phyloP scores from a whole-genome alignment of 2,888 invertebrate genomes.

The Lasioglossum vierecki region DNA sequence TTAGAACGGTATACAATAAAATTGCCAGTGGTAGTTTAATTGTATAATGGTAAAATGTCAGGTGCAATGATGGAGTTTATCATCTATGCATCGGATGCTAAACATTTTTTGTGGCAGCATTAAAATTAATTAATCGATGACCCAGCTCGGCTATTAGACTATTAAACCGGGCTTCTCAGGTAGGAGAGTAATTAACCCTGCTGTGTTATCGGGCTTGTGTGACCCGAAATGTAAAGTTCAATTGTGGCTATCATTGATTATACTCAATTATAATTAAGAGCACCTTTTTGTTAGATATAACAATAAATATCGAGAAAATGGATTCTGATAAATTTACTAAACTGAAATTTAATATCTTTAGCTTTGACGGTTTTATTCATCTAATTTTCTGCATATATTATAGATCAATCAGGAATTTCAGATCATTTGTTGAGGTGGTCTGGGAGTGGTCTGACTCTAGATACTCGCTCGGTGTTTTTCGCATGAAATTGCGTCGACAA shows the following conservation, averaged over 20 bases:
- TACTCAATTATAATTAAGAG: background rate
- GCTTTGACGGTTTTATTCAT: background rate
- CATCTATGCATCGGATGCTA: background rate
- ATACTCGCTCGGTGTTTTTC: slow-evolving; percentile 13
- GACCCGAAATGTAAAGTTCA: background rate
- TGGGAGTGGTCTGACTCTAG: background rate
- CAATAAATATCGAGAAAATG: background rate
- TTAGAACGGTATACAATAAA: background rate
- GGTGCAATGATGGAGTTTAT: background rate
- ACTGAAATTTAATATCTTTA: background rate
- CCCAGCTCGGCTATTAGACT: background rate
- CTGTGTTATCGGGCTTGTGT: background rate
- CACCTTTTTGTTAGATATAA: background rate
- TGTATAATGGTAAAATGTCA: background rate
- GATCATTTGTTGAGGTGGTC: background rate
- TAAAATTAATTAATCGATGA: slow-evolving; percentile 4
- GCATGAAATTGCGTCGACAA: slow-evolving; percentile 28
- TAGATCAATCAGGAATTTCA: background rate
- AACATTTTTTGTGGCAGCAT: background rate
- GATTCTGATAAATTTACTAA: background rate
- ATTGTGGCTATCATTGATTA: background rate
- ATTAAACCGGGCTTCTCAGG: background rate
- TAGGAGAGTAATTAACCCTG: background rate
- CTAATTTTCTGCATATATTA: background rate
- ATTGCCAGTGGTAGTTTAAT: background rate